Evolutionary conservation across 2,113 vertebrate species (phyloP), one percentile per base, ranked within the genome.

Genomic region (Pan troglodytes): DNA sequence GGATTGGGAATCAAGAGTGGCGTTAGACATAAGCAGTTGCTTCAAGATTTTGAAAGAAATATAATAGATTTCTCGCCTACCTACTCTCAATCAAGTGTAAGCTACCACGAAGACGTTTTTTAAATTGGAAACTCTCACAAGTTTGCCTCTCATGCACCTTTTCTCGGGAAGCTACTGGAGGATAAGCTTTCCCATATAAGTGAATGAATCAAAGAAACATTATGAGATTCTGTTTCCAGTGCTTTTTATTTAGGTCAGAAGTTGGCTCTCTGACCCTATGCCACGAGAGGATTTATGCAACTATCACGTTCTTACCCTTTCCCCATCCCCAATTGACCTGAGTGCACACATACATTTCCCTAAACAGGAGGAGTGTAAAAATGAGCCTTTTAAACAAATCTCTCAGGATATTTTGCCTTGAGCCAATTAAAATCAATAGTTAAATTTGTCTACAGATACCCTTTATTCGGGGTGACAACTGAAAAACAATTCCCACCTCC

Each of bases 21-120:
- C 22, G 38, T 55, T 84, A 27, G 32, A 70, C 35, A 9, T 80
- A 40, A 57, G 68, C 50, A 82, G 35, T 76, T 72, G 86, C 2
- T 11, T 83, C 64, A 90, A 84, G 81, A 84, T 79, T 70, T 87
- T 88, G 40, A 94, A 93, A 70, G 84, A 75, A 90, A 87, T 64
- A 64, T 2, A 27, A 61, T 72, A 57, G 11, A 38, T 20, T 90
- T 87, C 83, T 40, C 9, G 59, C 52, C 45, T 94, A 38, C 52
- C 38, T 40, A 10, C 20, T 61, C 20, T 61, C 38, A 48, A 3
- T 27, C 20, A 88, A 70, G 32, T 57, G 27, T 48, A 23, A 86
- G 88, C 11, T 23, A 70, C 52, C 50, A 38, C 27, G 16, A 79
- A 95, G 81, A 67, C 11, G 23, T 38, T 87, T 86, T 83, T n/a